Base-by-base conservation (phyloP, 2,113 vertebrate genomes). In the Charadrius vociferus region DNA sequence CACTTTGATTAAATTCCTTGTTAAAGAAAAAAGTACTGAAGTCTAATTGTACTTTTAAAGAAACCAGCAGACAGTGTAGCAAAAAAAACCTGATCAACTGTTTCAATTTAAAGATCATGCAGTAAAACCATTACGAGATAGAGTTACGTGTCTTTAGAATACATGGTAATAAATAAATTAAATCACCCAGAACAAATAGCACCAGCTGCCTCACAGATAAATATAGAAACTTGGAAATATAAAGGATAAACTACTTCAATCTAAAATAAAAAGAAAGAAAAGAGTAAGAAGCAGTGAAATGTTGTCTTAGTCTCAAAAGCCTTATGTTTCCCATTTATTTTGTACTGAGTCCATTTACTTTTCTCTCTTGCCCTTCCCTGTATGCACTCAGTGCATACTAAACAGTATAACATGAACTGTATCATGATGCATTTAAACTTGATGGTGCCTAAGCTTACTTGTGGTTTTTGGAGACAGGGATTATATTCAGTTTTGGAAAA, bases 151-250 rank as follows among this genome's bases (percentile, higher is more conserved):
- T 87, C 94, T 97, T 95, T 91, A n/a, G 50, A 95, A 97, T 94
- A 90, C 43, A 75, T 10, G 26, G 59, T 93, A 90, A 97, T 95
- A 97, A 97, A 97, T 95, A 95, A 97, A 96, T 96, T 92, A 95
- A 97, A 97, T 95, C 90, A 95, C 61, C 55, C 92, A 80, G 91
- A 95, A 98, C 83, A 96, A 90, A 98, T 50, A 88, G 65, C 50
- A 72, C 78, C 93, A 96, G 90, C 86, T 97, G 94, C 58, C 63
- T 62, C 81, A 84, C 9, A 71, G 71, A 71, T 70, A 93, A 96
- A 97, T 91, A 93, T 66, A 97, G 86, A 79, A 92, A 89, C 77
- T 75, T 92, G 70, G 47, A 94, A 91, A 93, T 90, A 90, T 81
- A 94, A 96, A 94, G 79, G 66, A 88, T 86, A 94, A 96, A 89